Evolutionary conservation across 2,113 vertebrate genomes (phyloP).

Genomic region (Dasyprocta punctata): DNA sequence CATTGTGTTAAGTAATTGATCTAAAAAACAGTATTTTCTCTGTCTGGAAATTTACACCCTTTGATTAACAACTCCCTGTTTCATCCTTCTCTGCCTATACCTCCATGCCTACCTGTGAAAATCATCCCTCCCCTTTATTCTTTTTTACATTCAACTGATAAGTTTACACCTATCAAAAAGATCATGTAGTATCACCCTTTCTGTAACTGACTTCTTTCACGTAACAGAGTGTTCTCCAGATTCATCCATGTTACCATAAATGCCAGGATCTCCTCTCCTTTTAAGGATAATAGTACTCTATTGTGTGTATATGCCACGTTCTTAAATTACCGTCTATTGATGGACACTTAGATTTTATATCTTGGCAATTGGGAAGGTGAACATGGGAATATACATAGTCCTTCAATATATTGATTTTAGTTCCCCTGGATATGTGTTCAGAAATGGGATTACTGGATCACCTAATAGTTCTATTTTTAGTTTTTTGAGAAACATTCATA

Average conservation of each 20-base stretch:
- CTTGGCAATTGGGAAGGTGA: neutral
- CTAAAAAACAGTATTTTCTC: neutral
- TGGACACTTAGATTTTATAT: neutral
- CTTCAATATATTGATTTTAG: neutral
- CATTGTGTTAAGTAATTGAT: neutral
- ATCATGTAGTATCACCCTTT: too few relatives aligned
- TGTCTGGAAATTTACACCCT: neutral
- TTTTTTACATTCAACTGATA: neutral
- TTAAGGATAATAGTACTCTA: neutral
- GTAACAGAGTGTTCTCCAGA: neutral
- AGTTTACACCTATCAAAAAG: neutral
- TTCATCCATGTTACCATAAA: neutral
- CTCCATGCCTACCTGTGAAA: neutral
- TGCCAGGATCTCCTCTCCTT: neutral
- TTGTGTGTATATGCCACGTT: neutral
- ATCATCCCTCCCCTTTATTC: neutral
- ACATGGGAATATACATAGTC: neutral
- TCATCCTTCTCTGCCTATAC: neutral
- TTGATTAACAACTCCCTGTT: neutral
- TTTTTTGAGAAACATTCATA: neutral
- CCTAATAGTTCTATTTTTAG: neutral
- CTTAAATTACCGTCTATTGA: neutral
- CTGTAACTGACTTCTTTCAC: neutral
- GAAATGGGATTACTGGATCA: neutral
- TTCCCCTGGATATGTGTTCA: neutral